These are phyloP conservation scores for Dermolepida albohirtum DNA, from an alignment of 2,888 invertebrate species.

Conservation along the genomic window DNA sequence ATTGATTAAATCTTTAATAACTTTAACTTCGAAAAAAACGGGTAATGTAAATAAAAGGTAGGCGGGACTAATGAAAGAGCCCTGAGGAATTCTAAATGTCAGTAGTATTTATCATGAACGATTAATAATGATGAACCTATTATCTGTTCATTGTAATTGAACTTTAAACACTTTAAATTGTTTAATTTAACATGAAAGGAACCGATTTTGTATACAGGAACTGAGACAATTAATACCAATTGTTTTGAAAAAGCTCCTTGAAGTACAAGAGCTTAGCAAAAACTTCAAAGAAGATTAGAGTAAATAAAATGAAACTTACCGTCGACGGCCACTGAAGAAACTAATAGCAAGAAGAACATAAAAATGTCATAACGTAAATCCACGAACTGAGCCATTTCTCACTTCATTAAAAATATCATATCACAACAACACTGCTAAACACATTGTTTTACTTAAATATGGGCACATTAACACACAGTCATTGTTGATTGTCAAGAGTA, in stretches of 20 bases:
- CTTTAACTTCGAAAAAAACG: too few species aligned
- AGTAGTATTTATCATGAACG: too few species aligned
- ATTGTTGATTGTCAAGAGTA: constrained; percentile 51
- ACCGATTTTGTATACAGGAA: constrained; percentile 38
- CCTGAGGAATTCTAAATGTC: too few species aligned
- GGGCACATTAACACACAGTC: constrained; percentile 49
- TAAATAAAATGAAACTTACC: constrained; percentile 40
- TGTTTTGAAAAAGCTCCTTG: constrained; percentile 32
- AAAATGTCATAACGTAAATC: constrained; percentile 47
- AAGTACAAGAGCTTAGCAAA: neutral
- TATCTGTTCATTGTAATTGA: constrained; percentile 28
- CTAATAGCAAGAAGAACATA: constrained; percentile 24
- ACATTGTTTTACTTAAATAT: constrained; percentile 50
- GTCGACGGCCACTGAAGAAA: constrained; percentile 40
- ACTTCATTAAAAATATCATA: constrained; percentile 50
- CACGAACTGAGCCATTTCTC: constrained; percentile 50
- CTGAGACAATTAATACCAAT: constrained; percentile 39
- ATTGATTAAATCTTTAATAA: too few species aligned
- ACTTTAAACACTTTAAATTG: constrained; percentile 32
- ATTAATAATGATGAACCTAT: too few species aligned
- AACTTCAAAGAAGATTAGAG: neutral
- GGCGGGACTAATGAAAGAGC: too few species aligned
- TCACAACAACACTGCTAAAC: constrained; percentile 50
- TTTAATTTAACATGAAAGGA: constrained; percentile 40
- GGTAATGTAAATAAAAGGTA: too few species aligned